phyloP scores from a whole-genome alignment of 2,888 invertebrate species.

The Heliconius erato region DNA sequence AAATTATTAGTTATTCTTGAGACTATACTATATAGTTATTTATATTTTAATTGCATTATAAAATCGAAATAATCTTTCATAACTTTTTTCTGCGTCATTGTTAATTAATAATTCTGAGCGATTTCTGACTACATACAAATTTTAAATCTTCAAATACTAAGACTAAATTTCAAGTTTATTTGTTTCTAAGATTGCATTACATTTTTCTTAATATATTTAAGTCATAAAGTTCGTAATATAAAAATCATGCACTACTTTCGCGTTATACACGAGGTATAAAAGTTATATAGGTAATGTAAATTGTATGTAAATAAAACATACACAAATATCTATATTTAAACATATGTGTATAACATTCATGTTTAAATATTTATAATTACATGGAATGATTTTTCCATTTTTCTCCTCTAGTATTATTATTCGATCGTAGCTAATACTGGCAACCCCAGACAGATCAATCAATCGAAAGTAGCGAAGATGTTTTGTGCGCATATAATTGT shows the following conservation, averaged over 20 bases:
- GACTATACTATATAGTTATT: no score
- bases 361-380: background rate
- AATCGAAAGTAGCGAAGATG: slow-evolving; percentile 42
- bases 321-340: background rate
- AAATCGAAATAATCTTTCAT: background rate
- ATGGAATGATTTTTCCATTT: background rate
- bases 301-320: background rate
- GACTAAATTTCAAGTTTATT: background rate
- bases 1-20: no score
- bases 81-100: background rate
- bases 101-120: background rate
- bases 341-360: background rate
- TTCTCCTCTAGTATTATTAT: background rate
- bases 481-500: slow-evolving; percentile 46
- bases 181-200: background rate
- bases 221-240: background rate
- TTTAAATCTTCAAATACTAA: background rate
- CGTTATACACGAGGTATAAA: no score
- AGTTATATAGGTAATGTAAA: no score
- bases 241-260: background rate
- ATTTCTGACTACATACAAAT: no score
- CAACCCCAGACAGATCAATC: slow-evolving; percentile 44
- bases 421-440: background rate
- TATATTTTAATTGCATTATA: no score
- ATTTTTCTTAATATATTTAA: background rate